Evolutionary conservation across 2,113 vertebrate species (phyloP).

Genomic region (Solea senegalensis): DNA sequence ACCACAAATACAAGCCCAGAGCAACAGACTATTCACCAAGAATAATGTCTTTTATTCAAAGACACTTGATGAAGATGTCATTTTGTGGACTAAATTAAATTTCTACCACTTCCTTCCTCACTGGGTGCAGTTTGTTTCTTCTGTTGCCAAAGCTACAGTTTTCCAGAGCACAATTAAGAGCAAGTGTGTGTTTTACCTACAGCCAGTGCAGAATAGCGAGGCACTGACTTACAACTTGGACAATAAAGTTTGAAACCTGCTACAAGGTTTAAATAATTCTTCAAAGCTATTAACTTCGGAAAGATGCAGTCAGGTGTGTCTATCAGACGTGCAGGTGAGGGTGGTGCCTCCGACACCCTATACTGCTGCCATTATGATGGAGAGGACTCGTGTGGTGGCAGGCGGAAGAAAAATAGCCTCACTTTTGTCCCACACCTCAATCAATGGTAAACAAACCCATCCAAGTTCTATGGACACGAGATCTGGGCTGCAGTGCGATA

Average conservation of each 20-base stretch:
- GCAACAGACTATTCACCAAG: constrained; percentile 52
- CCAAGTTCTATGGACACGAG: not conserved
- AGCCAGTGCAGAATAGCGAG: not conserved
- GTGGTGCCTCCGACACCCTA: constrained; percentile 53
- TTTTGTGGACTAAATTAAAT: not conserved
- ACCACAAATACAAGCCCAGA: constrained; percentile 59
- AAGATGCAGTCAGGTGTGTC: constrained; percentile 18
- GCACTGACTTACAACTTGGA: not conserved
- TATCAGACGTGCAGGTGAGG: not conserved
- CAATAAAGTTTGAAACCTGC: constrained; percentile 6
- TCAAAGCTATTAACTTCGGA: constrained; percentile 5
- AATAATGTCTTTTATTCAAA: not conserved
- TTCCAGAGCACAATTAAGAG: constrained; percentile 3
- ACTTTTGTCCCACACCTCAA: constrained; percentile 18
- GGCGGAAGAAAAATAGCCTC: constrained; percentile 44
- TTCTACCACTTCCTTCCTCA: not conserved
- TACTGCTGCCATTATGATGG: constrained; percentile 51
- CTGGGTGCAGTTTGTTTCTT: not conserved
- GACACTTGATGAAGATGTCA: not conserved
- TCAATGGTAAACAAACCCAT: constrained; percentile 38
- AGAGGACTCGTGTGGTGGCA: constrained; percentile 11
- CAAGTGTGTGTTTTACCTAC: constrained; percentile 2
- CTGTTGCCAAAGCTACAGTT: not conserved
- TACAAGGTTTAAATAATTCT: constrained; percentile 13
- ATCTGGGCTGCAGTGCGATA: constrained; percentile 10